Conservation (phyloP, 2,888 invertebrate genomes). For the Epistrophe grossulariae region DNA sequence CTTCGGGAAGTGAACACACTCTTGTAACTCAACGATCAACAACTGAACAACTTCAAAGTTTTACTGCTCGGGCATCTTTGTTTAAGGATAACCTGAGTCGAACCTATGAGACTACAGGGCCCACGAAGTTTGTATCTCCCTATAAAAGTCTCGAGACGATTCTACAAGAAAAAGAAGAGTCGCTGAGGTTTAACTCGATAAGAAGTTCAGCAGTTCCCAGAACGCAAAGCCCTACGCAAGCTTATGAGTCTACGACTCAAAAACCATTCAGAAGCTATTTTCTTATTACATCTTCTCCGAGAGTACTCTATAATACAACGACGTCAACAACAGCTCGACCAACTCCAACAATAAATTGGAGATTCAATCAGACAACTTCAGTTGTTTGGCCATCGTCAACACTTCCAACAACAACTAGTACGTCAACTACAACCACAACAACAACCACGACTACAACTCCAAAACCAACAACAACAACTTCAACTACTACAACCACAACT, state of each 20-base stretch:
- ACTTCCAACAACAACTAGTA: slow-evolving; percentile 70
- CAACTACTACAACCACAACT: slow-evolving; percentile 71
- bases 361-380: slow-evolving; percentile 56
- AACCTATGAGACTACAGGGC: slow-evolving; percentile 80
- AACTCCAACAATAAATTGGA: slow-evolving; percentile 74
- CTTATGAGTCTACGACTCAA: slow-evolving; percentile 77
- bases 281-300: slow-evolving; percentile 79
- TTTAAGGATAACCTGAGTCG: slow-evolving; percentile 83
- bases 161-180: slow-evolving; percentile 82
- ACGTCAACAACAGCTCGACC: slow-evolving; percentile 79
- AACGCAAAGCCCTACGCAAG: slow-evolving; percentile 75
- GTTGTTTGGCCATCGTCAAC: slow-evolving; percentile 77
- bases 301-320: slow-evolving; percentile 70
- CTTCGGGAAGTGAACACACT: slow-evolving; percentile 74
- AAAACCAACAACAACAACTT: slow-evolving; percentile 64
- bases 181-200: slow-evolving; percentile 78
- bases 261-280: slow-evolving; percentile 80
- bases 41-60: slow-evolving; percentile 79
- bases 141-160: slow-evolving; percentile 85
- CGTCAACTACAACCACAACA: slow-evolving; percentile 70
- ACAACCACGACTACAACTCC: slow-evolving; percentile 49
- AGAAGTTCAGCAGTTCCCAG: slow-evolving; percentile 79
- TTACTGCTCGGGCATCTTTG: slow-evolving; percentile 81
- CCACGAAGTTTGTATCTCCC: slow-evolving; percentile 85
- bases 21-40: slow-evolving; percentile 69